Base-by-base conservation (phyloP, 64 coral and sea anemone genomes). In the Cladopsammia gracilis region DNA sequence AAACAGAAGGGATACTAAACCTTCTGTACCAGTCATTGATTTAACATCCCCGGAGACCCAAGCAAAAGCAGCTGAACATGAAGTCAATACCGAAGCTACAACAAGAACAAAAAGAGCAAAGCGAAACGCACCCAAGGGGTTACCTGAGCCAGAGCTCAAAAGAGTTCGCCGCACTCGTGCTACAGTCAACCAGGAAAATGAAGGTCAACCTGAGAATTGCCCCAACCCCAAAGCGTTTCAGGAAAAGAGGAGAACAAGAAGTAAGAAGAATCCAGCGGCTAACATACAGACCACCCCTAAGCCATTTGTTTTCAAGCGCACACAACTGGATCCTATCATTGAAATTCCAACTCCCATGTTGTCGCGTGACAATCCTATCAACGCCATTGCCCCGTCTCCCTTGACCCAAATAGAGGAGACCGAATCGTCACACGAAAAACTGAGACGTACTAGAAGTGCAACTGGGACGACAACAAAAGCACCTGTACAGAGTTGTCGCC, bases 301-400 rank as follows among this genome's bases (percentile, higher is more conserved):
- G 58, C 90, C 81, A 66, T 43, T 77, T 18, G 59, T 34, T 42
- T 92, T 86, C 47, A 76, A 92, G 45, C 90, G 90, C 57, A 92
- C 90, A 7, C 53, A 66, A 19, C 62, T 92, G 50, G 90, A 92
- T 52, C 68, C 90, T 4, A 92, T 92, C 23, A 46, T 62, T 74
- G 90, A 92, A 70, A 61, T 86, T 59, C 90, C 58, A 25, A 75
- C 90, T 12, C 90, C 90, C 7, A n/a, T 86, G 58, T 58, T 56
- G 13, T 64, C 90, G 25, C 23, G 60, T 78, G 7, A 24, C 22
- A 48, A 49, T 14, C 22, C 82, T 13, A 70, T 46, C 19, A 10
- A 52, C 54, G 26, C 48, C 20, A 71, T 24, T 57, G 20, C 45
- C 48, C 81, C 77, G 1, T 3, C 66, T 22, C 49, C 78, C 20